Evolutionary conservation across 2,797 vertebrate genomes (phyloP).

Genomic region (Heliangelus exortis): DNA sequence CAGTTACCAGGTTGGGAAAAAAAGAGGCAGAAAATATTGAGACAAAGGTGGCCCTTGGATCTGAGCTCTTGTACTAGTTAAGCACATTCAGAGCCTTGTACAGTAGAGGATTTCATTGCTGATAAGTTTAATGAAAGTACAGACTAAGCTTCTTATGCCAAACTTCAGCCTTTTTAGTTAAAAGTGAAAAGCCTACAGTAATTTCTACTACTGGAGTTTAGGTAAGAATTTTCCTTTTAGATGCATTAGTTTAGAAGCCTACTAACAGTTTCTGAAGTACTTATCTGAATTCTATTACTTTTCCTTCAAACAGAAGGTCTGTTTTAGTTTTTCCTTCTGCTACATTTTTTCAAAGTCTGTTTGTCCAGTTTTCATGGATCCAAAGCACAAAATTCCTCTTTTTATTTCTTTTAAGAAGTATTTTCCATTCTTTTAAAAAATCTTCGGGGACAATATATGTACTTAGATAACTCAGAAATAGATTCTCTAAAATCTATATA

Average conservation of each 20-base stretch:
- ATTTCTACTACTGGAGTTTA: not conserved
- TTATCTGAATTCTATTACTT: not conserved
- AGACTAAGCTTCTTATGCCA: not conserved
- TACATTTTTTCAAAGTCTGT: constrained; percentile 24
- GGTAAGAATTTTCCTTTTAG: not conserved
- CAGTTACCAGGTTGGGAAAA: not conserved
- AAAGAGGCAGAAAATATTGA: not conserved
- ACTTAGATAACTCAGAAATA: constrained; percentile 33
- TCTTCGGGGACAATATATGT: not conserved
- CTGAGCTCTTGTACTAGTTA: not conserved
- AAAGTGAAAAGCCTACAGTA: not conserved
- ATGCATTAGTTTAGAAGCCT: not conserved
- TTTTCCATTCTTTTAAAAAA: constrained; percentile 4
- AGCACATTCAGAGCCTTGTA: not conserved
- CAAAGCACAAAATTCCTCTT: not conserved
- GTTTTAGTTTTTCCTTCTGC: not conserved
- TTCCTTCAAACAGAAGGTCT: not conserved
- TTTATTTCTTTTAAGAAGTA: constrained; percentile 15
- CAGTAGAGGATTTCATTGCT: not conserved
- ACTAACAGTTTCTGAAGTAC: not conserved
- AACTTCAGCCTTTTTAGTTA: not conserved
- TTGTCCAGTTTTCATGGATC: constrained; percentile 41
- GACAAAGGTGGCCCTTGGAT: not conserved
- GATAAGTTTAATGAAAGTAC: not conserved
- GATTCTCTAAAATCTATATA: constrained; percentile 36